These are phyloP conservation scores for Nettapus auritus DNA, from an alignment of 2,113 vertebrate genomes.

Conservation along the genomic window DNA sequence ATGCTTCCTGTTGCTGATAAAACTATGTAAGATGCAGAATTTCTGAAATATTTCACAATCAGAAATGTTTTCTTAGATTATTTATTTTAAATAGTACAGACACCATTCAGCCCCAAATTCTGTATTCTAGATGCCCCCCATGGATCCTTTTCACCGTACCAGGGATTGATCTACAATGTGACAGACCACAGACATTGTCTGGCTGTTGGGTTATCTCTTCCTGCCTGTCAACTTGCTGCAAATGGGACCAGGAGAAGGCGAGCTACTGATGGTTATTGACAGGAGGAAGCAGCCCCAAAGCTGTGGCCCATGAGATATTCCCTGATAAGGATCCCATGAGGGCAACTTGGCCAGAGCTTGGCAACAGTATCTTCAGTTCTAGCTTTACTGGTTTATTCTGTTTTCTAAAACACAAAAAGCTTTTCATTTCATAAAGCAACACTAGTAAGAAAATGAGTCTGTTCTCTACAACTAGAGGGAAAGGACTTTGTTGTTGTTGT, in stretches of 20 bases:
- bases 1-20: neutral
- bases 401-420: neutral
- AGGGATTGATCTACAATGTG: neutral
- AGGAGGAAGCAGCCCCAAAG: neutral
- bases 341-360: neutral
- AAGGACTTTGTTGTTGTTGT: neutral
- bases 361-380: neutral
- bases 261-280: neutral
- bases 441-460: neutral
- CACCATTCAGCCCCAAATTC: neutral
- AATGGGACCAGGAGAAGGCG: neutral
- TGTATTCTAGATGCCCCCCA: rapidly evolving
- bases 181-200: neutral
- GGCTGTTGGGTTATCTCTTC: neutral
- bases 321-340: neutral
- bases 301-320: neutral
- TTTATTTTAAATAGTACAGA: neutral
- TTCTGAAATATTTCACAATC: neutral
- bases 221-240: neutral
- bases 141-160: neutral
- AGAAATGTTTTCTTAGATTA: neutral
- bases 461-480: neutral
- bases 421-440: constrained; percentile 1
- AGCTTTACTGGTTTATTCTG: neutral
- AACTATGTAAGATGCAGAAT: neutral